phyloP scores from a whole-genome alignment of 2,888 invertebrate species.

The Malachius bipustulatus region DNA sequence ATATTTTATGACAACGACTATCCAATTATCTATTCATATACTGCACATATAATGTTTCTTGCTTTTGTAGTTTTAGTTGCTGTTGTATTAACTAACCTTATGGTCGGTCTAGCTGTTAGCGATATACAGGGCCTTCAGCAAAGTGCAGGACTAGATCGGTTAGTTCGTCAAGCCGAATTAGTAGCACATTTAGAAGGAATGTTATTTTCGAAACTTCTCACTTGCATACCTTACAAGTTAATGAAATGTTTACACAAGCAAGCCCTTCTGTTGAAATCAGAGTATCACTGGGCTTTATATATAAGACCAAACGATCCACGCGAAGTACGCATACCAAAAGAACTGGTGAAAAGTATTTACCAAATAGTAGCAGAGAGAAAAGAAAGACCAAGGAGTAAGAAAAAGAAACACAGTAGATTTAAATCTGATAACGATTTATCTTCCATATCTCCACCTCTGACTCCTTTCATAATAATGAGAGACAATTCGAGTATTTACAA shows the following conservation, averaged over 20 bases:
- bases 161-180: slow-evolving; percentile 70
- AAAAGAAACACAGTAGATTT: slow-evolving; percentile 24
- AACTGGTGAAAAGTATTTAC: slow-evolving; percentile 60
- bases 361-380: slow-evolving; percentile 61
- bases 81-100: slow-evolving; percentile 68
- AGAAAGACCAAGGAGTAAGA: slow-evolving; percentile 44
- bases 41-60: slow-evolving; percentile 64
- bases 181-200: slow-evolving; percentile 74
- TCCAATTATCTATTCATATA: slow-evolving; percentile 34
- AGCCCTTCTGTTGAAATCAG: slow-evolving; percentile 63
- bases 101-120: slow-evolving; percentile 76
- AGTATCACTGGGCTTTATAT: slow-evolving; percentile 59
- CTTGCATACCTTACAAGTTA: slow-evolving; percentile 48
- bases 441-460: neutral
- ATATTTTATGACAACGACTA: slow-evolving; percentile 54
- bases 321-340: slow-evolving; percentile 65
- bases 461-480: slow-evolving; percentile 11
- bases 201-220: slow-evolving; percentile 63
- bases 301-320: slow-evolving; percentile 74
- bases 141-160: slow-evolving; percentile 65
- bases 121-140: slow-evolving; percentile 73
- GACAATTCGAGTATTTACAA: too few species aligned
- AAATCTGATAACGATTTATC: slow-evolving; percentile 5
- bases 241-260: slow-evolving; percentile 56
- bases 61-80: slow-evolving; percentile 69